These are phyloP conservation scores for Sigmodon hispidus DNA, from an alignment of 2,113 vertebrate species.

Conservation along the genomic window DNA sequence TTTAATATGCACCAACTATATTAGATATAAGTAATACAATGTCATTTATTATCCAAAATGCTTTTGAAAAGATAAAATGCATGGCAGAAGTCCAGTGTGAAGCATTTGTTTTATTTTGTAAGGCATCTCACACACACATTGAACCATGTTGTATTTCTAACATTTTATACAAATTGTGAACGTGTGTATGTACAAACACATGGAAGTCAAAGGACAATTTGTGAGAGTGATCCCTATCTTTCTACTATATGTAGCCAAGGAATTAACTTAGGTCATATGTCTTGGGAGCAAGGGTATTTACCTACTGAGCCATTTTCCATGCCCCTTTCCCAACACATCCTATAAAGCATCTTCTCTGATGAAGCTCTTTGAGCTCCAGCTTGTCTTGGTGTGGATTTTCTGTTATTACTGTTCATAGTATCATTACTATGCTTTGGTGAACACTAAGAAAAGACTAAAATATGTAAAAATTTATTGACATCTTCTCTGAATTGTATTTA, in stretches of 20 bases:
- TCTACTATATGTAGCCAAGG: background rate
- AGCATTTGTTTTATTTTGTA: background rate
- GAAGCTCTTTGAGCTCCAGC: background rate
- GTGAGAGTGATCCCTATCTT: background rate
- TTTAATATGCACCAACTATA: background rate
- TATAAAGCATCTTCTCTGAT: background rate
- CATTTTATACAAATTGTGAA: background rate
- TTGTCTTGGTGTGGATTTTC: background rate
- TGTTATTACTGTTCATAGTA: background rate
- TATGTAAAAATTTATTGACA: background rate
- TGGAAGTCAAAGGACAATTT: background rate
- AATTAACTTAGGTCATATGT: background rate
- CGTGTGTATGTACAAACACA: background rate
- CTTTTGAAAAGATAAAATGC: background rate
- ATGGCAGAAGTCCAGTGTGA: background rate
- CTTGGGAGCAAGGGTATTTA: background rate
- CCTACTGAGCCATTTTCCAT: background rate
- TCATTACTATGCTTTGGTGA: background rate
- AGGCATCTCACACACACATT: accelerated
- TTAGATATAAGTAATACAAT: background rate
- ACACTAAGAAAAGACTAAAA: background rate
- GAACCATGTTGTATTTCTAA: accelerated
- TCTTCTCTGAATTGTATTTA: background rate
- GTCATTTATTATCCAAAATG: background rate
- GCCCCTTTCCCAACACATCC: background rate